A percentile compares a stretch with the other conserved stretches of the same genome.
Conservation (phyloP, 92 coral and sea anemone species). For the Virgularia gustaviana region DNA sequence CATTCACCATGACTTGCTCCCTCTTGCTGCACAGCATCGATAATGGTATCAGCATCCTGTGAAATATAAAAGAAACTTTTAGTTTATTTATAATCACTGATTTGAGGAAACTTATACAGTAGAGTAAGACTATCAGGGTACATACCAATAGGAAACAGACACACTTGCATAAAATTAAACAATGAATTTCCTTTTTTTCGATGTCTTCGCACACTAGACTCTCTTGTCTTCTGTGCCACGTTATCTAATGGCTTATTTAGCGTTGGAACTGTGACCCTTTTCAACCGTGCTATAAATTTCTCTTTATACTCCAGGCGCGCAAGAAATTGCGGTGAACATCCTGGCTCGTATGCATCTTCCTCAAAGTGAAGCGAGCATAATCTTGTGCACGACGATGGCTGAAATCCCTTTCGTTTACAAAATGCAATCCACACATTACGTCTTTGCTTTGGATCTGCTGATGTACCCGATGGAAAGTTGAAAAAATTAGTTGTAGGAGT, state of each 20-base stretch:
- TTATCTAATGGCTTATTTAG: neutral
- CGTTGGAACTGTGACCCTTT: too few species aligned
- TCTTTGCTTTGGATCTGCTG: neutral
- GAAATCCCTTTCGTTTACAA: slow-evolving; percentile 21
- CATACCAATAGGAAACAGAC: too few species aligned
- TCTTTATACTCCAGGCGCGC: neutral
- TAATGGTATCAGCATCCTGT: too few species aligned
- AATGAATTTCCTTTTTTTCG: slow-evolving; percentile 1
- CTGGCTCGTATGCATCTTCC: slow-evolving; percentile 19
- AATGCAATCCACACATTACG: slow-evolving; percentile 15
- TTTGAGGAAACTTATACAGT: too few species aligned
- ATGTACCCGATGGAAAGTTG: neutral
- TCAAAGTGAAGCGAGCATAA: slow-evolving; percentile 9
- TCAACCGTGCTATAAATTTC: too few species aligned
- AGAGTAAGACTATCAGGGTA: too few species aligned
- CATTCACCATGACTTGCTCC: neutral
- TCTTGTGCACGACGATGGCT: slow-evolving; percentile 4
- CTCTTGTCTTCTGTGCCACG: neutral
- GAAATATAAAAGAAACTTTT: too few species aligned
- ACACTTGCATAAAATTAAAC: too few species aligned
- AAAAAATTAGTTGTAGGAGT: too few species aligned
- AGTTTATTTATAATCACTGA: too few species aligned
- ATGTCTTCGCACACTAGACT: neutral
- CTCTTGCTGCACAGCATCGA: too few species aligned
- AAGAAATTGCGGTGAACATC: slow-evolving; percentile 11